phyloP scores from a whole-genome alignment of 1,140 invertebrate species.

The Gyrodactylus bullatarudis region DNA sequence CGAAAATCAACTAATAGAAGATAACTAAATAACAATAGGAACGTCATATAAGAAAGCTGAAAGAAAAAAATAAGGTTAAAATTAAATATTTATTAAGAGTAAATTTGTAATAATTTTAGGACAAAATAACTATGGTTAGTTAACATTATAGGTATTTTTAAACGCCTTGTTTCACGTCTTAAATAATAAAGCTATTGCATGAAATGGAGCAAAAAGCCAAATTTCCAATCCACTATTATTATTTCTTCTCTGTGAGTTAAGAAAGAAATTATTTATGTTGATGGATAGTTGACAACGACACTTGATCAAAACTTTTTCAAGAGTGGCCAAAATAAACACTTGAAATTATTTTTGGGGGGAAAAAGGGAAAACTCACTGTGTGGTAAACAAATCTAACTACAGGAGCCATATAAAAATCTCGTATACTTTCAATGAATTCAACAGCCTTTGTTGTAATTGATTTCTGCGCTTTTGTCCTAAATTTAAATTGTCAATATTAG shows the following conservation, averaged over 20 bases:
- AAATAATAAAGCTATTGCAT: no score
- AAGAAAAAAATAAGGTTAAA: neutral
- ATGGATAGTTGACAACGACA: no score
- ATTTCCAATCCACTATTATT: neutral
- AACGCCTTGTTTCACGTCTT: no score
- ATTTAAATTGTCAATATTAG: no score
- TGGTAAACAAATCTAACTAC: slow-evolving; percentile 6
- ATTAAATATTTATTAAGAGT: neutral
- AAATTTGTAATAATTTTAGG: neutral
- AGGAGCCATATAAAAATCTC: slow-evolving; percentile 4
- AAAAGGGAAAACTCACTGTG: neutral
- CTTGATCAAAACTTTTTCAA: no score
- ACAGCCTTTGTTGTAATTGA: neutral
- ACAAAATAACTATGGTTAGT: neutral
- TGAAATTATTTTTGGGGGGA: neutral
- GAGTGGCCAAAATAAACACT: no score
- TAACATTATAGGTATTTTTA: no score
- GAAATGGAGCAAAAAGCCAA: no score
- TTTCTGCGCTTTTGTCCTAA: neutral
- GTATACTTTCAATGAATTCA: slow-evolving; percentile 1
- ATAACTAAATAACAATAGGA: slow-evolving; percentile 14
- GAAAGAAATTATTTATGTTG: no score
- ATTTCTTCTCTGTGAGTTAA: no score
- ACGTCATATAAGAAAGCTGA: slow-evolving; percentile 14
- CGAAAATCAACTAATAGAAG: slow-evolving; percentile 14